Conservation (phyloP, 2,888 invertebrate genomes). For the Scelioninae gen. 1 region DNA sequence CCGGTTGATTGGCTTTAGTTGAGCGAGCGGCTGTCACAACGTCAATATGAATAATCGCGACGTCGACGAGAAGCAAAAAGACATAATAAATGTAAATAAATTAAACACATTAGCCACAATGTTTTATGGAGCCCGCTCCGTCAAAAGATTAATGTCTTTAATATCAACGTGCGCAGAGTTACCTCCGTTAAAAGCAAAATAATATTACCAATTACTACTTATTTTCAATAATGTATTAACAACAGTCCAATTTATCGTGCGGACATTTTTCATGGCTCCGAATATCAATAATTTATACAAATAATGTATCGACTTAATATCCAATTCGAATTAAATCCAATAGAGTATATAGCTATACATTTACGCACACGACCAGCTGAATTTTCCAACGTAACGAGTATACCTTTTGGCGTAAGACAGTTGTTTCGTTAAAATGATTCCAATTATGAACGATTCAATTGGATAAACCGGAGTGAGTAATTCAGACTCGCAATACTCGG, state of each 20-base stretch:
- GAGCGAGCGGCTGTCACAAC: constrained; percentile 23
- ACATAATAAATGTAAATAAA: constrained; percentile 52
- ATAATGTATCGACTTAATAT: constrained; percentile 42
- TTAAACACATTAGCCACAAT: constrained; percentile 39
- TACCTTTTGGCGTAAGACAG: constrained; percentile 43
- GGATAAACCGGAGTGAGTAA: constrained; percentile 47
- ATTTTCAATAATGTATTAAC: constrained; percentile 61
- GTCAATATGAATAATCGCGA: constrained; percentile 38
- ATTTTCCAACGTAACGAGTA: constrained; percentile 37
- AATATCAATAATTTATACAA: constrained; percentile 54
- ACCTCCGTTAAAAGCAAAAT: constrained; percentile 26
- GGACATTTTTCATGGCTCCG: constrained; percentile 24
- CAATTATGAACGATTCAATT: constrained; percentile 56
- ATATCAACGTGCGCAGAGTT: constrained; percentile 38
- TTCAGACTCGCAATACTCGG: constrained; percentile 22
- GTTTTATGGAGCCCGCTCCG: constrained; percentile 47
- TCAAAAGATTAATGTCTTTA: constrained; percentile 51
- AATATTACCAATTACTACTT: constrained; percentile 53
- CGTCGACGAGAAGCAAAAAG: constrained; percentile 31
- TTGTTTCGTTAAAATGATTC: constrained; percentile 41
- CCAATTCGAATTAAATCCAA: constrained; percentile 37
- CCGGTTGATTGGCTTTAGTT: constrained; percentile 14
- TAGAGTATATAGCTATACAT: constrained; percentile 46
- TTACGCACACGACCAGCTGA: constrained; percentile 42
- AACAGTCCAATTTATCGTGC: constrained; percentile 48